Evolutionary conservation across 2,888 invertebrate genomes (phyloP), one percentile per base, ranked within the genome.

Genomic region (Protodeltote pygarga): DNA sequence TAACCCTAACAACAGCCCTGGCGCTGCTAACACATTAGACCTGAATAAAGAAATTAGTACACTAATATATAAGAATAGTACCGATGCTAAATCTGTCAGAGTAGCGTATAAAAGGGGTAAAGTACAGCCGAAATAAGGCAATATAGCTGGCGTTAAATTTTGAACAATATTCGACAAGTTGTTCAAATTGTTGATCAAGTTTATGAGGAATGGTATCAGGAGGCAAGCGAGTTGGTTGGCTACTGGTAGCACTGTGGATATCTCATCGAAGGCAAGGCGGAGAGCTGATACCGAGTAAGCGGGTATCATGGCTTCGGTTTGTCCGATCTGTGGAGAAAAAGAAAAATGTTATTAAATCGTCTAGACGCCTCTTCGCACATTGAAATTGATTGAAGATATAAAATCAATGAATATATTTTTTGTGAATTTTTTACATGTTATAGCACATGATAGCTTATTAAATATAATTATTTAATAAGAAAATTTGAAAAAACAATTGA

Each of bases 71-170:
- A 92, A 42, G 50, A 92, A 91, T 0, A 92, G 31, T 0, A 92
- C 90, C 0, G 91, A 91, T 0, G 92, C 91, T 0, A 92, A 32
- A 49, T 92, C 91, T 0, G 91, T 91, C 32, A 92, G 59, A 0
- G 91, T 91, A 0, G 91, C 90, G 10, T 92, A 91, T 0, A 92
- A 20, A 0, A 92, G 65, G 0, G 91, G 91, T 1, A 92, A 32
- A 0, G 92, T 92, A 16, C 92, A 91, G 0, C 91, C 92, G 9
- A 92, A 92, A 42, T 91, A 91, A 0, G 91, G 92, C 0, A 92
- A 25, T 0, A 91, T 45, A 0, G 92, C 91, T 10, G 91, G 91
- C 0, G 91, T 92, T 1, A 92, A 40, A 34, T 92, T 92, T 33
- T 91, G 91, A 0, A 92, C 87, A 0, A 92, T 91, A 27, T 92